Conservation (phyloP, 2,888 invertebrate species). For the Calameuta filiformis region DNA sequence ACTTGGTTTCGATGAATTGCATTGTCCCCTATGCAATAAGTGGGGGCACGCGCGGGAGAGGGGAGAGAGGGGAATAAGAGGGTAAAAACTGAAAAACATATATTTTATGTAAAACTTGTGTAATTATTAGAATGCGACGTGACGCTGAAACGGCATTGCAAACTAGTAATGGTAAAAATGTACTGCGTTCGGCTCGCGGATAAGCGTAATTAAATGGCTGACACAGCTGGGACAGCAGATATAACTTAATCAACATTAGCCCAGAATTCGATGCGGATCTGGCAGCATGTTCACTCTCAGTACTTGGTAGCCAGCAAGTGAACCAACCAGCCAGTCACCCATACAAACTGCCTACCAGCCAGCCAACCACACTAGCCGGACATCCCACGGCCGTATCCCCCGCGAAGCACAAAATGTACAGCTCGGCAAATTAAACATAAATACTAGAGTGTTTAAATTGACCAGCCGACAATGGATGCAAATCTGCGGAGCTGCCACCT, state of each 20-base stretch:
- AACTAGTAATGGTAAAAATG: too few species aligned
- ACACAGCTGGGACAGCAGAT: conserved; percentile 33
- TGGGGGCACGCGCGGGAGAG: too few species aligned
- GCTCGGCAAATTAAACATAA: conserved; percentile 40
- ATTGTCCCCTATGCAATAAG: not conserved
- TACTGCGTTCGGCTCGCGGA: too few species aligned
- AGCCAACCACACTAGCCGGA: not conserved
- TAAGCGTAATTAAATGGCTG: conserved; percentile 33
- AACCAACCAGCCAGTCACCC: too few species aligned
- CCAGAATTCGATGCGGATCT: conserved; percentile 32
- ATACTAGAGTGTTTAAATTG: conserved; percentile 42
- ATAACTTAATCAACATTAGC: conserved; percentile 48
- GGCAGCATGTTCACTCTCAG: not conserved
- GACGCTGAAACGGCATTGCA: too few species aligned
- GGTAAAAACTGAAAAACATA: too few species aligned
- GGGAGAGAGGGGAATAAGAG: too few species aligned
- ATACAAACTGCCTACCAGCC: too few species aligned
- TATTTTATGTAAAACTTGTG: too few species aligned
- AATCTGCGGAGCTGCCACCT: conserved; percentile 35
- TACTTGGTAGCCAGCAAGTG: too few species aligned
- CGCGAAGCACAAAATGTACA: conserved; percentile 1
- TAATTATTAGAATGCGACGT: too few species aligned
- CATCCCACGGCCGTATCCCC: not conserved
- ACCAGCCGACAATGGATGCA: conserved; percentile 45
- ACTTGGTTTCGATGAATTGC: not conserved